Base-by-base conservation (phyloP, 1,140 invertebrate species). In the Drosophila guanche region DNA sequence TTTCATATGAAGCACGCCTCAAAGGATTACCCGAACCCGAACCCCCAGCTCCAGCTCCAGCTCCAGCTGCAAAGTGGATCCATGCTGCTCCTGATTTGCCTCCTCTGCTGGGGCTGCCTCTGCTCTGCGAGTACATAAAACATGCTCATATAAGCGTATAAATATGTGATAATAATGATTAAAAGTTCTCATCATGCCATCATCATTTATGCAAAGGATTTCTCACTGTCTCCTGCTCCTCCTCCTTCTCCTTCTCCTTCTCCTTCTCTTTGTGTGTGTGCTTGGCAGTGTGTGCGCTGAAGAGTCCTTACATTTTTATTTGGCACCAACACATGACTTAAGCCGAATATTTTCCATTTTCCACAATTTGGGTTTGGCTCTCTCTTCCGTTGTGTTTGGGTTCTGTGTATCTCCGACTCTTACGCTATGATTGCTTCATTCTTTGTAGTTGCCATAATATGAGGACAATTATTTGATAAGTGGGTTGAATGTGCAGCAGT, bases 121-220 rank as follows among this genome's bases (percentile, higher is more conserved):
- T 50, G 56, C 43, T 54, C 53, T 74, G 70, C 75, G 60, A 90
- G 89, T 90, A 90, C 81, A 90, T 90, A 90, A 90, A 90, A 90
- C 89, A 90, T 90, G 89, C 89, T 90, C 89, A 90, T 90, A 90
- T 86, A 90, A 90, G 73, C 89, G 89, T 90, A 90, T 90, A 90
- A 90, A 90, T 90, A 90, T 90, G 89, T 90, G 89, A 90, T 90
- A 90, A 90, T 90, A 90, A 90, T 90, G 89, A 90, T 90, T 89
- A 90, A 90, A 90, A 88, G 78, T 90, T 79, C 84, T 90, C 80
- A 89, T 85, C 88, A 90, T 77, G 72, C 72, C 84, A 78, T 89
- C 84, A 89, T 89, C 88, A 90, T 90, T 90, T 90, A 90, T 90
- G 88, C 88, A 90, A 90, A 90, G 88, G 88, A 90, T 90, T 90